phyloP scores from a whole-genome alignment of 2,113 vertebrate species.

The Prochilodus magdalenae region DNA sequence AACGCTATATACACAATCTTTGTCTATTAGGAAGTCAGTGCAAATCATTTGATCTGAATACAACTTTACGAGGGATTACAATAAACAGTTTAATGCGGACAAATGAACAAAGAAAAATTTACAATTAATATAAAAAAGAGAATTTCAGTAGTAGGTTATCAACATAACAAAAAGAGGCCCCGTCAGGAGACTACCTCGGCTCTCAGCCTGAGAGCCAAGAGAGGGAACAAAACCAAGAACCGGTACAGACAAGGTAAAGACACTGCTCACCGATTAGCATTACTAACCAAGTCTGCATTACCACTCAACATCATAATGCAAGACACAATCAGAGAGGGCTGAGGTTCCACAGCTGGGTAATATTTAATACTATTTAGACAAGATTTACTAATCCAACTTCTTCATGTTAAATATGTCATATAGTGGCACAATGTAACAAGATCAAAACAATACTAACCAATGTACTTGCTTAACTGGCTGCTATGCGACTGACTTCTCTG shows the following conservation, averaged over 20 bases:
- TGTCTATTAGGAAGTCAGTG: slow-evolving; percentile 81
- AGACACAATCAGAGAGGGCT: slow-evolving; percentile 4
- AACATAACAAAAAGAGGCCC: slow-evolving; percentile 76
- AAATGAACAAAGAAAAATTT: slow-evolving; percentile 76
- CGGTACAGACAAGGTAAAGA: background rate
- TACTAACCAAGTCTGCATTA: background rate
- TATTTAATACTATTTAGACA: slow-evolving; percentile 50
- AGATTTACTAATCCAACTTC: slow-evolving; percentile 35
- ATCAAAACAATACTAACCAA: slow-evolving; percentile 31
- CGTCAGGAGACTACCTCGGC: background rate
- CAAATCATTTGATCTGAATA: slow-evolving; percentile 85
- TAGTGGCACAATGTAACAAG: slow-evolving; percentile 42
- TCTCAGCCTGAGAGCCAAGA: background rate
- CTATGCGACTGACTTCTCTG: slow-evolving; percentile 14
- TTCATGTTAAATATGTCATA: slow-evolving; percentile 41
- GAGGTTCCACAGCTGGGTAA: slow-evolving; percentile 22
- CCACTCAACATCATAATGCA: background rate
- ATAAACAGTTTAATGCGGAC: slow-evolving; percentile 72
- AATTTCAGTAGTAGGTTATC: slow-evolving; percentile 83
- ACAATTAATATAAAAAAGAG: slow-evolving; percentile 75
- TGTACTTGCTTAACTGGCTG: slow-evolving; percentile 15
- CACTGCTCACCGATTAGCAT: slow-evolving; percentile 2
- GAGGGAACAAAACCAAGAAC: background rate
- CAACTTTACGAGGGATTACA: slow-evolving; percentile 86
- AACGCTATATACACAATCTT: slow-evolving; percentile 83